These are phyloP conservation scores for Calosoma granatense DNA, from an alignment of 1,140 invertebrate genomes.

Conservation along the genomic window DNA sequence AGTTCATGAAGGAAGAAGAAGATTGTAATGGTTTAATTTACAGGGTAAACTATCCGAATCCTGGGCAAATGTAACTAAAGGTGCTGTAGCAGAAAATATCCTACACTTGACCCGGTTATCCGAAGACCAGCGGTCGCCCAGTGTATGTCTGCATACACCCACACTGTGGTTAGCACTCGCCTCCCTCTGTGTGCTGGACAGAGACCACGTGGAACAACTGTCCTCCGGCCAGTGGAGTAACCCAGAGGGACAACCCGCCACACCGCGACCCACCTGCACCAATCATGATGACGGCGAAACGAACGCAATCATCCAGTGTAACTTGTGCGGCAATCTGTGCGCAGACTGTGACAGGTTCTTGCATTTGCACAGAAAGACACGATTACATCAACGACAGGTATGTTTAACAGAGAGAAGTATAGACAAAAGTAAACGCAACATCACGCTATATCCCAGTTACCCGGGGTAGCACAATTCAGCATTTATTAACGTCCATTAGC, in stretches of 20 bases:
- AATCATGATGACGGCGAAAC: conserved; percentile 98
- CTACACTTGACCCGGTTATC: conserved; percentile 72
- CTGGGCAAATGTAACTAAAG: conserved; percentile 82
- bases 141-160: conserved; percentile 68
- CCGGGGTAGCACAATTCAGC: too few relatives aligned
- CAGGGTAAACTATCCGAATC: conserved; percentile 76
- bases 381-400: conserved; percentile 79
- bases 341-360: conserved; percentile 91
- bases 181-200: conserved; percentile 84
- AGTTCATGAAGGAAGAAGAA: too few relatives aligned
- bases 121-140: conserved; percentile 60
- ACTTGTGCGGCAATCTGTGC: conserved; percentile 84
- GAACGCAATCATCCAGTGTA: conserved; percentile 85
- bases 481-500: too few relatives aligned
- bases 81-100: conserved; percentile 85
- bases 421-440: too few relatives aligned
- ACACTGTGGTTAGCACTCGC: conserved; percentile 88
- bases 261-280: conserved; percentile 70
- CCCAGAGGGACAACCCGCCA: conserved; percentile 44
- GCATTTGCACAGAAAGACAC: conserved; percentile 82
- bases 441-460: too few relatives aligned
- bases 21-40: too few relatives aligned
- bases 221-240: conserved; percentile 52
- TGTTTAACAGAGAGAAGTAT: too few relatives aligned
- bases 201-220: conserved; percentile 77